Conservation (phyloP, 2,113 vertebrate genomes). For the Cebidichthys violaceus region DNA sequence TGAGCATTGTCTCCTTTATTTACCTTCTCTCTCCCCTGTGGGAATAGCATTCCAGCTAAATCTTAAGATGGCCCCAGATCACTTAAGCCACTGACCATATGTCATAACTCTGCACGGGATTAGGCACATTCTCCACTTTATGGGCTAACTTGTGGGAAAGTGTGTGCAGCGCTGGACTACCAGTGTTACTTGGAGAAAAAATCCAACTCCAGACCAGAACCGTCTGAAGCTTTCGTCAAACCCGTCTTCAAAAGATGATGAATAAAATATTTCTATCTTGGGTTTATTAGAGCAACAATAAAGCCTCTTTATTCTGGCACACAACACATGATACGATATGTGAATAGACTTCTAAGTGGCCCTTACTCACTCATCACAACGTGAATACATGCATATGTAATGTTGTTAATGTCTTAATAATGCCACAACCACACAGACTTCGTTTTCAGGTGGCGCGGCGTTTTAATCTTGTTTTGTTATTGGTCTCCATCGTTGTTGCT, state of each 20-base stretch:
- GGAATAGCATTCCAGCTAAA: constrained; percentile 67
- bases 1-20: constrained; percentile 71
- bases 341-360: background rate
- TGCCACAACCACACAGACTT: background rate
- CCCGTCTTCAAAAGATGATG: background rate
- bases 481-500: constrained; percentile 55
- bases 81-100: constrained; percentile 78
- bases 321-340: background rate
- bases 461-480: constrained; percentile 37
- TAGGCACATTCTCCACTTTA: constrained; percentile 75
- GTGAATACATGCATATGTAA: background rate
- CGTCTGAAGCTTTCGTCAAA: constrained; percentile 10
- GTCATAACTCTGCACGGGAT: constrained; percentile 75
- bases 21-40: constrained; percentile 61
- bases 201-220: background rate
- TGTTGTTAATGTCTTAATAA: constrained; percentile 4
- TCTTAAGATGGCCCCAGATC: constrained; percentile 69
- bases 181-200: background rate
- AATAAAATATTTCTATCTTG: background rate
- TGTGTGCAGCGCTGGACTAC: constrained; percentile 18
- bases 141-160: constrained; percentile 66
- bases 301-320: background rate
- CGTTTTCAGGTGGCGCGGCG: background rate
- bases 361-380: background rate
- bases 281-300: background rate